Conservation (phyloP, 2,797 vertebrate genomes). For the Oryzias dopingdopingensis region DNA sequence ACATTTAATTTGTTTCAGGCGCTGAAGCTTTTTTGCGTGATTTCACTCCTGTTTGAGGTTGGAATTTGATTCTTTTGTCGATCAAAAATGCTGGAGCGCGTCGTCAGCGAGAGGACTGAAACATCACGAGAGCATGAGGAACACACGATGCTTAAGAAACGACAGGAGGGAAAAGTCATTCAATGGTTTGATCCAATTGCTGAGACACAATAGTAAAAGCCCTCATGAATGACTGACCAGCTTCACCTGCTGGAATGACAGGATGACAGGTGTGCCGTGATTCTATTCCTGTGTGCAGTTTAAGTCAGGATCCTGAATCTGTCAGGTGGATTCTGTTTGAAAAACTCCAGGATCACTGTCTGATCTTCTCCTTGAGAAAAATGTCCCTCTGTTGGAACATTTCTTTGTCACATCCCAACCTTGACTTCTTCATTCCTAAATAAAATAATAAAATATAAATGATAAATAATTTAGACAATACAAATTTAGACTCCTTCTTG, state of each 20-base stretch:
- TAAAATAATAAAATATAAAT: too few species aligned
- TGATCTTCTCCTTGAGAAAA: slow-evolving; percentile 18
- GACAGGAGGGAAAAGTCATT: too few species aligned
- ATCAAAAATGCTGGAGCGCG: not conserved
- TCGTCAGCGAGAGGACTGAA: not conserved
- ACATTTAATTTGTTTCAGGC: slow-evolving; percentile 81
- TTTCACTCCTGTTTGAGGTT: slow-evolving; percentile 58
- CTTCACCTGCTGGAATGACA: slow-evolving; percentile 10
- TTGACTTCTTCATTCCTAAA: too few species aligned
- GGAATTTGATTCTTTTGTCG: slow-evolving; percentile 55
- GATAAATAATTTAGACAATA: too few species aligned
- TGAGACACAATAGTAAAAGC: slow-evolving; percentile 8
- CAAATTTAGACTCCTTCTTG: too few species aligned
- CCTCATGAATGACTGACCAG: slow-evolving; percentile 12
- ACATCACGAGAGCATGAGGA: too few species aligned
- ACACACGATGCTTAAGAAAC: too few species aligned
- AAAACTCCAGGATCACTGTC: slow-evolving; percentile 49
- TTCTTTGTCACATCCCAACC: slow-evolving; percentile 44
- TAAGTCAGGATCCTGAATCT: slow-evolving; percentile 45
- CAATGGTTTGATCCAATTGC: too few species aligned
- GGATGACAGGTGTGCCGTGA: slow-evolving; percentile 9
- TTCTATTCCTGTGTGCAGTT: slow-evolving; percentile 27
- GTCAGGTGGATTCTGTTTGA: slow-evolving; percentile 51
- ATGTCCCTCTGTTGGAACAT: slow-evolving; percentile 33
- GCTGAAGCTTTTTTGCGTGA: slow-evolving; percentile 66